Evolutionary conservation across 2,888 invertebrate genomes (phyloP), one percentile per base, ranked within the genome.

Genomic region (Rhimphoctona megacephalus): DNA sequence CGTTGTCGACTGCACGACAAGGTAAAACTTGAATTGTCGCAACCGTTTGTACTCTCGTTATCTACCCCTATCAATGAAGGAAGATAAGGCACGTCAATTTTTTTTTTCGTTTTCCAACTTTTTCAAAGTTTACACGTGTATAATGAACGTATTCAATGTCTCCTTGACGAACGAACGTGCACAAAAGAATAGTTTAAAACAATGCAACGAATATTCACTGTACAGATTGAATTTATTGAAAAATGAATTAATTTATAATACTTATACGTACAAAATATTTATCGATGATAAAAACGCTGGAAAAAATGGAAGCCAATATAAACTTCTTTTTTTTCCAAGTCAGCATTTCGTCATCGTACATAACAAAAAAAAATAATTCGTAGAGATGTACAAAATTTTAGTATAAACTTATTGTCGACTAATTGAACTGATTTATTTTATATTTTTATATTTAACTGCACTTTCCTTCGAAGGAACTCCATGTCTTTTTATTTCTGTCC

Each of bases 61-160:
- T 86, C 85, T 81, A 3, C n/a, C 33, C 25, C 39, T 57, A 66
- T 69, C 73, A 54, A 36, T 67, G 67, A 52, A 49, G n/a, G 19
- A 36, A 85, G 85, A 85, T 81, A 85, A 81, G 66, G 66, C 72
- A 81, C 25, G 49, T 33, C 4, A 22, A n/a, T n/a, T 19, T n/a
- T 49, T 46, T 36, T 39, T 46, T 66, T n/a, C 2, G 14, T n/a
- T 52, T 33, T 49, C 22, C 4, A 7, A 39, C 39, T 39, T 76
- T 14, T 14, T 46, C 6, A 17, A 14, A 14, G 5, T 46, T 39
- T 11, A 22, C 39, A 9, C 14, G 8, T 43, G 11, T 14, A 11
- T 11, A 43, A 11, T 6, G 5, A 25, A 25, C 22, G 7, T n/a
- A 17, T n/a, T 22, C 25, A 7, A 43, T 5, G 25, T 17, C 11